Conservation (phyloP, 2,797 vertebrate species). For the Chaetodon trifasciatus region DNA sequence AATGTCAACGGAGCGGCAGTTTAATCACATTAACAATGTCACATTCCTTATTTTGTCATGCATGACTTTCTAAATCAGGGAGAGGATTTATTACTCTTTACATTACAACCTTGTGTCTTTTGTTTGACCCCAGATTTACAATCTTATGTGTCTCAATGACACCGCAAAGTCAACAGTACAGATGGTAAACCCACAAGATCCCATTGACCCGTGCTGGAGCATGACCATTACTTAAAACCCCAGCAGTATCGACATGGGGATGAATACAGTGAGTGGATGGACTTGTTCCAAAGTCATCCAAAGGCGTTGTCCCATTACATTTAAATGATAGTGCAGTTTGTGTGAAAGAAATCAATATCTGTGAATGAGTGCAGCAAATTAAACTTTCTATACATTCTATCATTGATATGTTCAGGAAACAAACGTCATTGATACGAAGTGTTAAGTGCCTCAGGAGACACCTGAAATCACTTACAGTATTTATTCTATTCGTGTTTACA, state of each 20-base stretch:
- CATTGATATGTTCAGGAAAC: slow-evolving; percentile 32
- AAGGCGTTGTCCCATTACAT: slow-evolving; percentile 53
- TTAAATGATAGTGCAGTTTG: slow-evolving; percentile 48
- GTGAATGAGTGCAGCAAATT: slow-evolving; percentile 49
- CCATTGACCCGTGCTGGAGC: slow-evolving; percentile 53
- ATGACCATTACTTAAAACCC: slow-evolving; percentile 59
- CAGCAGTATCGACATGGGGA: slow-evolving; percentile 42
- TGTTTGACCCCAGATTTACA: slow-evolving; percentile 60
- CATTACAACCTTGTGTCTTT: slow-evolving; percentile 41
- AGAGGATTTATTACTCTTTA: slow-evolving; percentile 49
- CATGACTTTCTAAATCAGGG: slow-evolving; percentile 47
- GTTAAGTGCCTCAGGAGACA: slow-evolving; percentile 11
- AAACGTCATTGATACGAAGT: slow-evolving; percentile 31
- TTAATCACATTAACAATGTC: slow-evolving; percentile 63
- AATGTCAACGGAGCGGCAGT: slow-evolving; percentile 57
- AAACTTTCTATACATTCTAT: slow-evolving; percentile 39
- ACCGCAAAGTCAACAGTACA: slow-evolving; percentile 53
- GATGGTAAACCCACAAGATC: slow-evolving; percentile 57
- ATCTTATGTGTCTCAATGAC: slow-evolving; percentile 53
- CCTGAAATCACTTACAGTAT: not conserved
- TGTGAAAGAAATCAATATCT: slow-evolving; percentile 54
- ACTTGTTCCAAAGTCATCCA: slow-evolving; percentile 69
- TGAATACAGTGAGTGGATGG: slow-evolving; percentile 42
- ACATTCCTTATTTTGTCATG: slow-evolving; percentile 52
- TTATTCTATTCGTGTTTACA: slow-evolving; percentile 20